Evolutionary conservation across 2,888 invertebrate species (phyloP), one percentile per base, ranked within the genome.

Genomic region (Nezara viridula): DNA sequence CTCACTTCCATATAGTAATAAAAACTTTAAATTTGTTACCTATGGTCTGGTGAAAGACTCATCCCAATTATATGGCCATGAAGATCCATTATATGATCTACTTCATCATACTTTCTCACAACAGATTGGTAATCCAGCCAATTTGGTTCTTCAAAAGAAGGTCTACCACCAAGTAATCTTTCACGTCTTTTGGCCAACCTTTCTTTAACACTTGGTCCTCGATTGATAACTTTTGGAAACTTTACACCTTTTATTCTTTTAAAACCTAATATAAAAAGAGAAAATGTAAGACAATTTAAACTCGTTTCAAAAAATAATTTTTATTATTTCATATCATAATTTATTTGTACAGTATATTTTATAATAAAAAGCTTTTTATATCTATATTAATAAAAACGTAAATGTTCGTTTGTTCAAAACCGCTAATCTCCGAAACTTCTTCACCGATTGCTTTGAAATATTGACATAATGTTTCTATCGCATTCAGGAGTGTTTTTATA

Each of bases 21-120:
- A 37, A 37, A 44, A 24, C 44, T n/a, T 44, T 55, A 86, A 77
- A 89, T 60, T 55, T 32, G 24, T 90, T 86, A 95, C 95, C 95
- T 94, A 92, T 97, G 96, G 93, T 97, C 97, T 0, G 97, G 97
- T 90, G 97, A 97, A 24, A 97, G 93, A 3, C 96, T 95, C 96
- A 97, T 96, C 91, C 97, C 97, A 91, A 97, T 96, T 90, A 97
- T 97, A 92, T 97, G 97, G 0, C 97, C 97, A 92, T 97, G 96
- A 88, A 97, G 94, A 93, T 97, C 97, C 90, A 97, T 96, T 14
- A 96, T 93, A 92, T 96, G 96, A 93, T 97, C 97, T 27, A 96
- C 94, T 92, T 94, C 94, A 92, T 97, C 96, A 91, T 96, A 96
- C 91, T 94, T 95, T 92, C 96, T 95, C 14, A 95, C 94, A 7